These are phyloP conservation scores for Diorhabda elongata DNA, from an alignment of 1,140 invertebrate genomes.

Conservation along the genomic window DNA sequence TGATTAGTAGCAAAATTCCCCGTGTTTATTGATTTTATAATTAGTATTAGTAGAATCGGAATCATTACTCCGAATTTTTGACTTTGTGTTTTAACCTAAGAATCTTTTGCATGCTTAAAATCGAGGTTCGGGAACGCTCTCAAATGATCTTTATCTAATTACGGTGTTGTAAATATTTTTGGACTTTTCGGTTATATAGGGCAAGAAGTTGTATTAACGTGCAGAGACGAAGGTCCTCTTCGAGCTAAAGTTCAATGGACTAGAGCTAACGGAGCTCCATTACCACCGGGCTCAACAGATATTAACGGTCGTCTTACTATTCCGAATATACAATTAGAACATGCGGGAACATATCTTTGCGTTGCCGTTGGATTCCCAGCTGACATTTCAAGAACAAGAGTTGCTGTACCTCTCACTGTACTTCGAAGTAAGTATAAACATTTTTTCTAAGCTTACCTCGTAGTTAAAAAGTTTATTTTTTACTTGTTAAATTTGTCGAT, in stretches of 20 bases:
- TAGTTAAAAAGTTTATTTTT: neutral
- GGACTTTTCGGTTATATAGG: conserved; percentile 53
- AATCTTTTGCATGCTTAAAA: too few species aligned
- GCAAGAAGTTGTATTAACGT: conserved; percentile 86
- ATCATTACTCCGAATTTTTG: too few species aligned
- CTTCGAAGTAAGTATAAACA: conserved; percentile 64
- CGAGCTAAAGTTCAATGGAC: conserved; percentile 74
- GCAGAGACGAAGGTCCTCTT: conserved; percentile 78
- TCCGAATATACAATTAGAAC: conserved; percentile 70
- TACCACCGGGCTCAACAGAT: conserved; percentile 69
- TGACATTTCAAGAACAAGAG: conserved; percentile 50
- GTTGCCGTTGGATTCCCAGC: conserved; percentile 66
- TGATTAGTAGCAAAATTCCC: too few species aligned
- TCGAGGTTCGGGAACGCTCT: too few species aligned
- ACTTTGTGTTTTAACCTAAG: too few species aligned
- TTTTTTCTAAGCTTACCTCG: neutral
- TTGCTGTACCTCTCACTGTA: conserved; percentile 64
- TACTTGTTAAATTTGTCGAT: too few species aligned
- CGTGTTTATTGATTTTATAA: too few species aligned
- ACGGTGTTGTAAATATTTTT: neutral
- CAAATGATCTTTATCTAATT: too few species aligned
- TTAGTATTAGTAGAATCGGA: too few species aligned
- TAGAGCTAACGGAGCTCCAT: conserved; percentile 61
- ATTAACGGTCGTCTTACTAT: conserved; percentile 77
- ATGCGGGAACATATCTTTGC: conserved; percentile 78